Percentiles rank a stretch among this genome's conserved stretches.
Conservation (phyloP, 1,140 invertebrate genomes). For the Reticulitermes speratus region DNA sequence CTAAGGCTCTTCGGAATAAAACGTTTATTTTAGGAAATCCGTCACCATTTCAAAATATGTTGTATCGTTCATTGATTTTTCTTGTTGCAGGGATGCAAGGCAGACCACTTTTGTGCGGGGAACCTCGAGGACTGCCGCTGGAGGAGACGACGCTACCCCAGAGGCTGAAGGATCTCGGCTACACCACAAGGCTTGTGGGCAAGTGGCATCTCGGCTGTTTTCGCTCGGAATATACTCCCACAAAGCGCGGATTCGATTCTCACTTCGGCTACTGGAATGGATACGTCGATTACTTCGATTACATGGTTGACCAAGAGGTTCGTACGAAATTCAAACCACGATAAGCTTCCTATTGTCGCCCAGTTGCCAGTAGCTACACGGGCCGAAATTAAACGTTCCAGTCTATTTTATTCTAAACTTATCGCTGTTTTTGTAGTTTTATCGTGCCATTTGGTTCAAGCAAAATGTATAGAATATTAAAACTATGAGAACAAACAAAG, state of each 20-base stretch:
- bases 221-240: slow-evolving; percentile 59
- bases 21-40: no score
- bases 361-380: no score
- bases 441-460: no score
- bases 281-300: slow-evolving; percentile 63
- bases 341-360: no score
- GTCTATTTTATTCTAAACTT: no score
- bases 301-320: slow-evolving; percentile 41
- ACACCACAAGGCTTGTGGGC: slow-evolving; percentile 64
- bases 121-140: slow-evolving; percentile 57
- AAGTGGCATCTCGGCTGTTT: slow-evolving; percentile 71
- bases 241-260: slow-evolving; percentile 63
- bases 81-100: slow-evolving; percentile 57
- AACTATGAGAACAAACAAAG: no score
- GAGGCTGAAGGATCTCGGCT: slow-evolving; percentile 58
- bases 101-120: slow-evolving; percentile 52
- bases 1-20: no score
- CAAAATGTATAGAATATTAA: no score
- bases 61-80: neutral
- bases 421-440: no score
- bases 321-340: neutral
- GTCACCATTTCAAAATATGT: no score
- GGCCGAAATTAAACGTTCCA: no score
- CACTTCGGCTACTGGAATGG: slow-evolving; percentile 66
- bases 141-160: slow-evolving; percentile 56